Conservation (phyloP, 2,888 invertebrate genomes). For the Mesorhabditis spiculigera region DNA sequence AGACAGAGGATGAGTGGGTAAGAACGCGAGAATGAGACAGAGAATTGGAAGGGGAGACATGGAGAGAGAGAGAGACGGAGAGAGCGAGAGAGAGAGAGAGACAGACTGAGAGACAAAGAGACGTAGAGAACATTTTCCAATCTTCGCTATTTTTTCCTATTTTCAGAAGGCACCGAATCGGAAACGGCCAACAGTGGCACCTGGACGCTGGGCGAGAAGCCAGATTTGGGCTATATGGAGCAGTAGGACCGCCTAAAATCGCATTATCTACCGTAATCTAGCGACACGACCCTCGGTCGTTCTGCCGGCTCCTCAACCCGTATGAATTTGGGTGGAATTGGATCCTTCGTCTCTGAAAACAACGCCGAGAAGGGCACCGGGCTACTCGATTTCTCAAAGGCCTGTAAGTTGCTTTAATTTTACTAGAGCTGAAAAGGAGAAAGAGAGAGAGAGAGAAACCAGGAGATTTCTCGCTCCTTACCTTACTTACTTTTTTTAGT, state of each 20-base stretch:
- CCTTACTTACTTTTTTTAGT: slow-evolving; percentile 18
- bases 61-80: neutral
- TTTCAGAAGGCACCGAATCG: slow-evolving; percentile 15
- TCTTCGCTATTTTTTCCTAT: neutral
- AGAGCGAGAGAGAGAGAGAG: slow-evolving; percentile 6
- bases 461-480: neutral
- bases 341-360: slow-evolving; percentile 16
- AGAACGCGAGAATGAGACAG: too few relatives aligned
- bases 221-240: slow-evolving; percentile 45
- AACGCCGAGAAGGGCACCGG: slow-evolving; percentile 39
- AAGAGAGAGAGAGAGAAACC: slow-evolving; percentile 1
- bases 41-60: too few relatives aligned
- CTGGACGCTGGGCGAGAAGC: slow-evolving; percentile 35
- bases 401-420: slow-evolving; percentile 19
- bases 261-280: neutral
- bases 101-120: neutral
- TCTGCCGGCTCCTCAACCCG: neutral
- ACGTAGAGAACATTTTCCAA: neutral
- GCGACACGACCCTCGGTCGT: neutral
- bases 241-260: slow-evolving; percentile 12
- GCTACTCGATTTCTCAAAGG: slow-evolving; percentile 36
- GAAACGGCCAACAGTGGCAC: slow-evolving; percentile 35
- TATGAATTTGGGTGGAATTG: slow-evolving; percentile 2
- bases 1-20: slow-evolving; percentile 7
- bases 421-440: too few relatives aligned